A percentile compares a stretch with the other conserved stretches of the same genome.
Conservation (phyloP, 64 coral and sea anemone genomes). For the Montipora capricornis region DNA sequence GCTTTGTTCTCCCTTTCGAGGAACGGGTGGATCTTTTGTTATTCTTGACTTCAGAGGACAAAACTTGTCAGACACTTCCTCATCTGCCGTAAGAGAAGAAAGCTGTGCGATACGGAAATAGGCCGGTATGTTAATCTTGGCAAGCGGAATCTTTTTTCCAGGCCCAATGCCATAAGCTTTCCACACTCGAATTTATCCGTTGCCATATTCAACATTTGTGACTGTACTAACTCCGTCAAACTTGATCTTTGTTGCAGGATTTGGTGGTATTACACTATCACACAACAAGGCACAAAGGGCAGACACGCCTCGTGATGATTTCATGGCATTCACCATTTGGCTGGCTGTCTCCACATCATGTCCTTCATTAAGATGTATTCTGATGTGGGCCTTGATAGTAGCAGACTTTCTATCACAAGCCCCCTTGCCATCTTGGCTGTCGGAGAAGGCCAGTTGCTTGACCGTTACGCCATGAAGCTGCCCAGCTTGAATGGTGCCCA, state of each 20-base stretch:
- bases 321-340: too few relatives aligned
- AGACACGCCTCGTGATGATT: slow-evolving; percentile 52
- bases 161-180: slow-evolving; percentile 69
- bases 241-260: slow-evolving; percentile 43
- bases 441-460: slow-evolving; percentile 19
- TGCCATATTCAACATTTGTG: slow-evolving; percentile 46
- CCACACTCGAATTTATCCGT: slow-evolving; percentile 53
- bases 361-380: too few relatives aligned
- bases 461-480: slow-evolving; percentile 32
- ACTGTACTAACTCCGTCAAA: slow-evolving; percentile 57
- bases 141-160: slow-evolving; percentile 49
- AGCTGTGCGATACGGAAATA: background rate
- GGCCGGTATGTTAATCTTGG: background rate
- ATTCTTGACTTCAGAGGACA: background rate
- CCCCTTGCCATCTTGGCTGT: background rate
- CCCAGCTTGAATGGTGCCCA: background rate
- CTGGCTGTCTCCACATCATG: too few relatives aligned
- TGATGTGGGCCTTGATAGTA: too few relatives aligned
- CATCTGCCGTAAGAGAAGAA: background rate
- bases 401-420: too few relatives aligned
- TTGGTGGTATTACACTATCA: background rate
- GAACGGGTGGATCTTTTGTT: background rate
- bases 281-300: slow-evolving; percentile 38
- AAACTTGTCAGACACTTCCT: background rate
- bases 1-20: too few relatives aligned